These are phyloP conservation scores for Sycophila sp. DNA, from an alignment of 1,140 invertebrate species.

Conservation along the genomic window DNA sequence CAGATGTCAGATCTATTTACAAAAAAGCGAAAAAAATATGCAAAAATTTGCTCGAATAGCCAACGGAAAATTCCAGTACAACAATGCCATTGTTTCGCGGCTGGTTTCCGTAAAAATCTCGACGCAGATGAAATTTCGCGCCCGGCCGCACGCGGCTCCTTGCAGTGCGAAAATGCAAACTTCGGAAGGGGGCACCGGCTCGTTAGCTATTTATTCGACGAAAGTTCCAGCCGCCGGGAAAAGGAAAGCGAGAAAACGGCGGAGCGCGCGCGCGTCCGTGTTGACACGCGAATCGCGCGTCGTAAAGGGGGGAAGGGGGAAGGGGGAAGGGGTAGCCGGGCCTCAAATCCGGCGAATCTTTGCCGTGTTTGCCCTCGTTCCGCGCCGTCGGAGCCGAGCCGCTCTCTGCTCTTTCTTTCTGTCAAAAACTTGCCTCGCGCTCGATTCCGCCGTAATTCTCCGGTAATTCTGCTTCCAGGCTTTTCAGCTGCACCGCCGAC, in stretches of 20 bases:
- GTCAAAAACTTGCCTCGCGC: slow-evolving; percentile 12
- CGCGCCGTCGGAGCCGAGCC: background rate
- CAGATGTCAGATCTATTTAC: too few relatives aligned
- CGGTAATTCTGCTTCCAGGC: slow-evolving; percentile 27
- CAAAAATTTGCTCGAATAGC: too few relatives aligned
- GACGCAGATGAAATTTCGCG: background rate
- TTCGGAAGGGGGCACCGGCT: background rate
- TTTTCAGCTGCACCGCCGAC: slow-evolving; percentile 7
- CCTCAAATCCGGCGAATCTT: slow-evolving; percentile 19
- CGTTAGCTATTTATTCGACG: slow-evolving; percentile 30
- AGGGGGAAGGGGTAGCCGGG: background rate
- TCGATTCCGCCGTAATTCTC: slow-evolving; percentile 24
- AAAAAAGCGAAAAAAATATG: too few relatives aligned
- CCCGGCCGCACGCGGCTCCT: too few relatives aligned
- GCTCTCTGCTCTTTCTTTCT: background rate
- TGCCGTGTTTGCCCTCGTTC: slow-evolving; percentile 33
- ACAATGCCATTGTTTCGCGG: background rate
- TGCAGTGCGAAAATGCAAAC: slow-evolving; percentile 14
- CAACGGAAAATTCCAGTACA: too few relatives aligned
- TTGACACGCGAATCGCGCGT: slow-evolving; percentile 17
- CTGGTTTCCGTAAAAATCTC: background rate
- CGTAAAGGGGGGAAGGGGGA: background rate
- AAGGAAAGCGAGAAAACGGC: background rate
- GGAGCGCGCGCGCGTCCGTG: background rate
- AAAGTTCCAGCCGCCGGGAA: slow-evolving; percentile 1